Percentiles rank a stretch among this genome's conserved stretches.
Evolutionary conservation across 1,140 invertebrate genomes (phyloP).

Genomic region (Steinernema feltiae): DNA sequence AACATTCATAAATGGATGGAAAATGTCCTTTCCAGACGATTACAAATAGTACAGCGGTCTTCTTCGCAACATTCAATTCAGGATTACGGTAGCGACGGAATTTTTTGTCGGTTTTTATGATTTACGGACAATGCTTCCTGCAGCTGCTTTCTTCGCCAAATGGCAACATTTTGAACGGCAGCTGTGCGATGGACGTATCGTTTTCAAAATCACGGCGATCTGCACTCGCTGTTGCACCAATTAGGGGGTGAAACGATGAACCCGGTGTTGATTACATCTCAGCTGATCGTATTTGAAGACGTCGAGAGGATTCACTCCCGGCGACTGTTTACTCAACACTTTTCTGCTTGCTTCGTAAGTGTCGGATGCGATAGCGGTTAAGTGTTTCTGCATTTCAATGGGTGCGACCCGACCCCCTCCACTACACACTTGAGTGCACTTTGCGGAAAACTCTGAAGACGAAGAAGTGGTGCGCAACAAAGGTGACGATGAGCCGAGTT

Average conservation of each 20-base stretch:
- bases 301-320: neutral
- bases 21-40: neutral
- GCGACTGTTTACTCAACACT: conserved; percentile 6
- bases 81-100: no score
- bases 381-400: conserved; percentile 1
- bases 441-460: neutral
- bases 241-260: neutral
- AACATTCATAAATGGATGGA: neutral
- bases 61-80: no score
- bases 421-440: neutral
- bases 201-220: no score
- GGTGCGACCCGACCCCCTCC: neutral
- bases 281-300: neutral
- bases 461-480: conserved; percentile 11
- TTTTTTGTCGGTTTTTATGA: neutral
- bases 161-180: conserved; percentile 3
- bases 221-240: neutral
- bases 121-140: neutral
- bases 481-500: neutral
- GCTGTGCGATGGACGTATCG: neutral
- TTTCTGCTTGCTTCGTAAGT: neutral
- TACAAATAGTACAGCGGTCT: neutral
- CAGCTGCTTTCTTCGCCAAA: neutral
- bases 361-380: conserved; percentile 13
- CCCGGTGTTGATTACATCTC: neutral